Evolutionary conservation across 2,113 vertebrate species (phyloP).

Genomic region (Chelonoidis abingdonii): DNA sequence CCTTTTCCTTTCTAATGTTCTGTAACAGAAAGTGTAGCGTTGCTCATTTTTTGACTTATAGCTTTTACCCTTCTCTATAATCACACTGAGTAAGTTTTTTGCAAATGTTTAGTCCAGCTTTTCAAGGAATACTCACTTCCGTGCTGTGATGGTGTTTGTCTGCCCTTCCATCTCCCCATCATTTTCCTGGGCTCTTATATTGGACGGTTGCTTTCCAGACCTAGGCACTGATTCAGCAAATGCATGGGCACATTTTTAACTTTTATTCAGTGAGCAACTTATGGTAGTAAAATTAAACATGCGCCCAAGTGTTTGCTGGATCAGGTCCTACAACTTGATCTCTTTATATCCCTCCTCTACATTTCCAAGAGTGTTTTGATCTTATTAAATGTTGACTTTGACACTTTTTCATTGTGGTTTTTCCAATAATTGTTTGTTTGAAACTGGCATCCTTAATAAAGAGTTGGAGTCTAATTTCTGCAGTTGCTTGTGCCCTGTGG

Average conservation of each 20-base stretch:
- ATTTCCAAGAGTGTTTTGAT: fast-evolving
- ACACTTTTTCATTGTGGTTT: neutral
- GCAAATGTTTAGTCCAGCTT: neutral
- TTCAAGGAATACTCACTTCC: neutral
- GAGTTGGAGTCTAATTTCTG: neutral
- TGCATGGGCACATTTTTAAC: fast-evolving
- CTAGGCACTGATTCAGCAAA: fast-evolving
- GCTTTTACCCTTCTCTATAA: neutral
- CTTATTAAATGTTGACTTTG: fast-evolving
- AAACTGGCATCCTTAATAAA: neutral
- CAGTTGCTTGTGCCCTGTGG: neutral
- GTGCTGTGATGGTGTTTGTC: neutral
- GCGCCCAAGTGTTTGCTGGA: fast-evolving
- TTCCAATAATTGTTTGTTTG: too few species aligned
- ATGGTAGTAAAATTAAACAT: fast-evolving
- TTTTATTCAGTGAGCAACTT: neutral
- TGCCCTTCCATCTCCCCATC: neutral
- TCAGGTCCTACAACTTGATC: neutral
- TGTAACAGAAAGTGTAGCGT: fast-evolving
- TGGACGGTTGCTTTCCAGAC: neutral
- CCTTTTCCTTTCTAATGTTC: neutral
- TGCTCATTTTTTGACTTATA: neutral
- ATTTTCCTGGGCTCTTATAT: fast-evolving
- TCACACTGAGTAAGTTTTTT: neutral
- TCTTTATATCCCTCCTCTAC: neutral